These are phyloP conservation scores for Microcebus ravelobensis DNA, from an alignment of 2,113 vertebrate genomes.

Conservation along the genomic window DNA sequence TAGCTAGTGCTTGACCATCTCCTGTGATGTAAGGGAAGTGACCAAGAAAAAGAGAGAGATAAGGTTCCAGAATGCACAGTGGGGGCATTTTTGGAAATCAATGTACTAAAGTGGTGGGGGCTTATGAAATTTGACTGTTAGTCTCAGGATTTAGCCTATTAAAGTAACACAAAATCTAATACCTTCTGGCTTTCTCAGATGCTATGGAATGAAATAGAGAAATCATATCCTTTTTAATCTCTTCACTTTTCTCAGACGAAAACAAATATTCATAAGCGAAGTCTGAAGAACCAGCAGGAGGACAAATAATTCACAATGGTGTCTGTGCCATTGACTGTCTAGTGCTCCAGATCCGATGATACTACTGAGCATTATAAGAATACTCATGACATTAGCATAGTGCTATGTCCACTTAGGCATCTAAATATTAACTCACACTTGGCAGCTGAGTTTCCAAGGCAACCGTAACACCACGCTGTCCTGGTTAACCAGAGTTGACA, in stretches of 20 bases:
- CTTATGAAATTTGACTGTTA: slow-evolving; percentile 3
- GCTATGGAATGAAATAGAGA: background rate
- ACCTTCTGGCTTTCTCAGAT: slow-evolving; percentile 4
- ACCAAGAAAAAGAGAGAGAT: background rate
- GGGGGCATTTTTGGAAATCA: background rate
- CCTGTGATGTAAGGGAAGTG: background rate
- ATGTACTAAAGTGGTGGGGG: background rate
- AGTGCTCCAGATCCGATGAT: background rate
- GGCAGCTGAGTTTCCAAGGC: slow-evolving; percentile 49
- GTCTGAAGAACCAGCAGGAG: background rate
- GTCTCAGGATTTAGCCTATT: background rate
- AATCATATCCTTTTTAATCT: background rate
- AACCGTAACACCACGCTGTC: background rate
- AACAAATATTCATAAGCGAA: background rate
- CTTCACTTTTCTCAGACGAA: slow-evolving; percentile 38
- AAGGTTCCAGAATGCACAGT: background rate
- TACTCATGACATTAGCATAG: background rate
- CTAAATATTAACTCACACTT: background rate
- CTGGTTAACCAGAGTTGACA: background rate
- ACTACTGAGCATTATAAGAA: background rate
- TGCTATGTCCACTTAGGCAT: background rate
- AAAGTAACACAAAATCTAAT: slow-evolving; percentile 8
- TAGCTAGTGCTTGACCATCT: background rate
- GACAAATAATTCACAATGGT: background rate
- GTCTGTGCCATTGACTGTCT: background rate